Base-by-base conservation (phyloP, 1,140 invertebrate genomes). In the Drosophila nikananu region DNA sequence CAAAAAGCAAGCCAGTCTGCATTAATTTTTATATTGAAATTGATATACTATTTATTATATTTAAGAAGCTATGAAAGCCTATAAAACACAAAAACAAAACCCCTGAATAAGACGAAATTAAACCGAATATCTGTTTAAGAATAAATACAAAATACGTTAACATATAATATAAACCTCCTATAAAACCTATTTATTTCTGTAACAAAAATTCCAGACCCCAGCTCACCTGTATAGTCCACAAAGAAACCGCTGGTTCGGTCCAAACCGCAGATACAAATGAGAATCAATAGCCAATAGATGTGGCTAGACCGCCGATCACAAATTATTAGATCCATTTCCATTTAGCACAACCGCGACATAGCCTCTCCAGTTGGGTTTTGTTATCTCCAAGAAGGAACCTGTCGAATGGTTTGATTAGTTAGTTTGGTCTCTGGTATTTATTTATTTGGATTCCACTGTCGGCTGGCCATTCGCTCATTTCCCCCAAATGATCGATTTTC, bases 401-500 rank as follows among this genome's bases (percentile, higher is more conserved):
- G 44, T 59, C 32, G 27, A 42, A 72, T 23, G 49, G n/a, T 51
- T 73, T 52, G 46, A 73, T 73, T 68, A 23, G 42, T 71, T 78
- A 70, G n/a, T 52, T 51, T 21, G 25, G 37, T 13, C 23, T 39
- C 30, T 39, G 46, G 13, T 51, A 67, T 70, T 60, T 78, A 78
- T 78, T 78, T 78, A 70, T 78, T 78, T 62, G 15, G 30, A 51
- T 70, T 70, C 44, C 74, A 23, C 30, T 54, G 55, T 19, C 35
- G 35, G 25, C 46, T 12, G 59, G 61, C 67, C 63, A 67, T 71
- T 65, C 32, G 41, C 13, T 54, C 54, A 55, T 55, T 55, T 55
- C 32, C 52, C 48, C 65, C 39, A 75, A 83, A 66, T 90, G 86
- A 90, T 89, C 79, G 86, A 89, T 89, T 89, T 86, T 83, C 71